Base-by-base conservation (phyloP, 64 coral and sea anemone genomes). In the Acropora yongei region DNA sequence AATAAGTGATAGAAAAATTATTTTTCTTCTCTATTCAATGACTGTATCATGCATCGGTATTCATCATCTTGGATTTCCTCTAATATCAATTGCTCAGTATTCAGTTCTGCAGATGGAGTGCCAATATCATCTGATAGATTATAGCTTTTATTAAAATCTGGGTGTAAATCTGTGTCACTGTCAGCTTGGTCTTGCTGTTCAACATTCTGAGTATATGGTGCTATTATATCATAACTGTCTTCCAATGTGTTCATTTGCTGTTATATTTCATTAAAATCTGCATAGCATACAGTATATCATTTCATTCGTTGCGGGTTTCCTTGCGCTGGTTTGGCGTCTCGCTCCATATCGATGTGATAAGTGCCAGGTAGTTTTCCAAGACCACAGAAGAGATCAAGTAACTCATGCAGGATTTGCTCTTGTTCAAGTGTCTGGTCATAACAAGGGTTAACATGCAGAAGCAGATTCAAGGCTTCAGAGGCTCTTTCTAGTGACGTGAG, bases 61-160 rank as follows among this genome's bases (percentile, higher is more conserved):
- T 78, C 74, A 89, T 89, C 73, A 89, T 67, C 87, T 43, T 17
- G 87, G 78, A 89, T 82, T 82, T 91, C 89, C 82, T 91, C 82
- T 51, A 91, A 40, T 91, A 82, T 91, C 44, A 91, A 91, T 69
- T 78, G 89, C 73, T 91, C 89, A 82, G 78, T 1, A 2, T 30
- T 89, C 10, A 40, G 58, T 44, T 77, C 53, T 46, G n/a, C 87
- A 44, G 87, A 88, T 72, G 86, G 69, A 76, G 76, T 88, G 51
- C 86, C 86, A 76, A 87, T 49, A 11, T 88, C 86, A 76, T 88
- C 86, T 55, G 86, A 88, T 9, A 88, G 43, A 88, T 88, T 88
- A 49, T 77, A 89, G 41, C 65, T 78, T 18, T 60, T 3, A 63
- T 63, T 63, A 12, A 63, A 63, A 12, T 63, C 58, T 12, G 58